Evolutionary conservation across 2,113 vertebrate genomes (phyloP).

Genomic region (Gallinago paraguaiae): DNA sequence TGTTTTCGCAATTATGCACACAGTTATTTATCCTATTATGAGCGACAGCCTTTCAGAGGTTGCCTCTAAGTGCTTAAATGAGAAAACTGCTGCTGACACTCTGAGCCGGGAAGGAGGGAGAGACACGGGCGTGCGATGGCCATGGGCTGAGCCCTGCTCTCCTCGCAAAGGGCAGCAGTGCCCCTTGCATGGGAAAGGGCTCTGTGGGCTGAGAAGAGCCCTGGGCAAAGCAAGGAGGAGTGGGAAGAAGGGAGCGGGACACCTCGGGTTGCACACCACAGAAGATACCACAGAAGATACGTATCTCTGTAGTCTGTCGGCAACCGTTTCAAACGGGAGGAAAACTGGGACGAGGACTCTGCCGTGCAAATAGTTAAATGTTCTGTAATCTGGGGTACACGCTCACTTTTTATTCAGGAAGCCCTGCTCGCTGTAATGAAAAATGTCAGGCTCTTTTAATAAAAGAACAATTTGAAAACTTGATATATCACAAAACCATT

Average conservation of each 20-base stretch:
- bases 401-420: constrained; percentile 62
- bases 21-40: constrained; percentile 53
- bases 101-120: background rate
- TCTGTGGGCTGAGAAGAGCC: background rate
- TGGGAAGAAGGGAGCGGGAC: background rate
- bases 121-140: background rate
- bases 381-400: constrained; percentile 54
- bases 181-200: background rate
- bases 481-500: constrained; percentile 77
- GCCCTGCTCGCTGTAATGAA: constrained; percentile 46
- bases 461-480: constrained; percentile 75
- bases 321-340: constrained; percentile 10
- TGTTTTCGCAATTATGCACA: constrained; percentile 42
- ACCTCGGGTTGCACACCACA: background rate
- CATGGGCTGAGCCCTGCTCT: background rate
- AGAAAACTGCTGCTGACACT: constrained; percentile 33
- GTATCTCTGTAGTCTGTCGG: constrained; percentile 44
- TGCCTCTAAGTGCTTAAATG: constrained; percentile 40
- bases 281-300: constrained; percentile 41
- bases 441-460: constrained; percentile 63
- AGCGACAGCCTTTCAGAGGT: constrained; percentile 40
- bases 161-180: background rate
- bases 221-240: background rate
- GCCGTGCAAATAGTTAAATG: constrained; percentile 54
- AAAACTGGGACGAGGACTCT: background rate